These are phyloP conservation scores for Hirudo medicinalis DNA, from an alignment of 1,140 invertebrate genomes.

Conservation along the genomic window DNA sequence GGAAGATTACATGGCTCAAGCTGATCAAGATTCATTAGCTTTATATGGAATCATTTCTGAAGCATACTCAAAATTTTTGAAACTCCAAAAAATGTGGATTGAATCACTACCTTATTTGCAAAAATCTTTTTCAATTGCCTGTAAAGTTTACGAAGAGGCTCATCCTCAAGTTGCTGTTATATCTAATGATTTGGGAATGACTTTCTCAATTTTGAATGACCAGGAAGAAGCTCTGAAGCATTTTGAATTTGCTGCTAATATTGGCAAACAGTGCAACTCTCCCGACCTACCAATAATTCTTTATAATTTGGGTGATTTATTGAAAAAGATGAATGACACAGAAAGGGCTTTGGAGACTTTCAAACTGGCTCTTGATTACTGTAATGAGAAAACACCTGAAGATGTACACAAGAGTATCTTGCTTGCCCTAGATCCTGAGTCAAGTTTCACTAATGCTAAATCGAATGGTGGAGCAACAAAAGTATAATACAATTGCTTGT, in stretches of 20 bases:
- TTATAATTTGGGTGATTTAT: slow-evolving; percentile 59
- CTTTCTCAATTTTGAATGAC: slow-evolving; percentile 53
- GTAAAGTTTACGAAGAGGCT: slow-evolving; percentile 51
- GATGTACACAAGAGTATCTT: no score
- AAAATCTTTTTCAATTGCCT: slow-evolving; percentile 55
- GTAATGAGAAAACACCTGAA: no score
- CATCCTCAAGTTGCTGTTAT: slow-evolving; percentile 61
- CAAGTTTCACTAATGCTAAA: no score
- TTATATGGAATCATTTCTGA: slow-evolving; percentile 60
- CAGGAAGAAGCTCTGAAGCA: slow-evolving; percentile 55
- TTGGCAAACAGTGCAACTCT: slow-evolving; percentile 52
- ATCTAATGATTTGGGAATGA: slow-evolving; percentile 69
- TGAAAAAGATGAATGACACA: slow-evolving; percentile 28
- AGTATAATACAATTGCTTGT: no score
- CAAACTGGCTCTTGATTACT: no score
- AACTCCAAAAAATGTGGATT: slow-evolving; percentile 48
- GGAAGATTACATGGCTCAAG: slow-evolving; percentile 25
- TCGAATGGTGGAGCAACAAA: no score
- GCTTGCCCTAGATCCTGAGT: no score
- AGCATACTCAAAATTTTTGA: slow-evolving; percentile 65
- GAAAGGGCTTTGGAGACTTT: slow-evolving; percentile 22
- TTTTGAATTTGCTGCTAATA: slow-evolving; percentile 55
- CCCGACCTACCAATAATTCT: slow-evolving; percentile 53
- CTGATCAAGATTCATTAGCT: slow-evolving; percentile 49
- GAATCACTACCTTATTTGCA: slow-evolving; percentile 55